A percentile compares a stretch with the other conserved stretches of the same genome.
phyloP scores from a whole-genome alignment of 2,113 vertebrate species.

The Solenodon paradoxus region DNA sequence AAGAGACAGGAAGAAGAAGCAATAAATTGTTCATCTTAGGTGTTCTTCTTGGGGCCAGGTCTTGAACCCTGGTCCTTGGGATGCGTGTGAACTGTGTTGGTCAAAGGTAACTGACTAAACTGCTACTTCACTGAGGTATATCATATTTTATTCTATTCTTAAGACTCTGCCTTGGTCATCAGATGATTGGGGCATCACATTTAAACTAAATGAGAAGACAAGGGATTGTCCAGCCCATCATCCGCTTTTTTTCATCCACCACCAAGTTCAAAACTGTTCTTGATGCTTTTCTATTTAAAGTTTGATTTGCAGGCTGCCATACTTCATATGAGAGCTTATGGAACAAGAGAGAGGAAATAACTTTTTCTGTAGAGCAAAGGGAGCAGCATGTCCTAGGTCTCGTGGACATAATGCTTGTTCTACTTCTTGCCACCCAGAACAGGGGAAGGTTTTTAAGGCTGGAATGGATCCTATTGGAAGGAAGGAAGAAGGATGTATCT shows the following conservation, averaged over 20 bases:
- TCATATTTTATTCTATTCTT: neutral
- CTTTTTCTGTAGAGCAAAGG: neutral
- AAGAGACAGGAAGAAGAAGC: too few species aligned
- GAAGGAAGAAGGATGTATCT: neutral
- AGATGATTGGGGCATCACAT: accelerated
- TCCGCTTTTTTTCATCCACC: neutral
- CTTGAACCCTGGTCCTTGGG: too few species aligned
- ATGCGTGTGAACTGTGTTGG: too few species aligned
- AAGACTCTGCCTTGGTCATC: neutral
- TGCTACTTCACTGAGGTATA: too few species aligned
- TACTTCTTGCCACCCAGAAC: neutral
- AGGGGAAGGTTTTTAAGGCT: too few species aligned
- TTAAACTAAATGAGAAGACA: neutral
- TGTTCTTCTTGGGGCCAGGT: too few species aligned
- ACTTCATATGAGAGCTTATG: neutral
- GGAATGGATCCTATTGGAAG: neutral
- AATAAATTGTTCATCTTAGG: too few species aligned
- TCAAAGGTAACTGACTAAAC: too few species aligned
- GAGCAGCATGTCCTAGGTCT: accelerated
- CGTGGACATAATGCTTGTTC: neutral
- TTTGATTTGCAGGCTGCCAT: neutral
- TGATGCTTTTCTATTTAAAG: neutral
- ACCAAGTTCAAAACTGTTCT: neutral
- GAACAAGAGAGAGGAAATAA: neutral
- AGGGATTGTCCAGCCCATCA: neutral